Percentiles rank a stretch among this genome's conserved stretches.
Conservation (phyloP, 2,113 vertebrate genomes). For the Antennarius striatus region DNA sequence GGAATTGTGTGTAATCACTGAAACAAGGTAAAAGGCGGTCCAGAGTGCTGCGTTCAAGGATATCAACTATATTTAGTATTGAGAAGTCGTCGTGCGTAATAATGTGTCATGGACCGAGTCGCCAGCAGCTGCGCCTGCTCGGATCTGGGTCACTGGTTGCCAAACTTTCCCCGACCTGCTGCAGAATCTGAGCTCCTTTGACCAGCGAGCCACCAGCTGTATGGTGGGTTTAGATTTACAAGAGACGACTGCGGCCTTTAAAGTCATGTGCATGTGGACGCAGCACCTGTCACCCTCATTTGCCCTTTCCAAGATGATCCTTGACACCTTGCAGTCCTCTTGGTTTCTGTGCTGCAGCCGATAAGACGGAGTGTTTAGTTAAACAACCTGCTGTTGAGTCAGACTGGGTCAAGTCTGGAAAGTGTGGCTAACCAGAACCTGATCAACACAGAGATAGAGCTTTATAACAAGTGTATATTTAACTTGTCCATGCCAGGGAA, state of each 20-base stretch:
- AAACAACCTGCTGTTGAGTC: too few species aligned
- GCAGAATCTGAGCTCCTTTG: conserved; percentile 16
- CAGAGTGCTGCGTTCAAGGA: not conserved
- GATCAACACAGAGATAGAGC: too few species aligned
- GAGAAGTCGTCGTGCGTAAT: conserved; percentile 8
- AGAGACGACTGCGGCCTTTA: conserved; percentile 18
- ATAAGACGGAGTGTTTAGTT: not conserved
- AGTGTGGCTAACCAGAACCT: too few species aligned
- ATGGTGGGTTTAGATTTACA: conserved; percentile 51
- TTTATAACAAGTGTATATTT: too few species aligned
- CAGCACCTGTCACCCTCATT: conserved; percentile 61
- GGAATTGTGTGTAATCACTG: too few species aligned
- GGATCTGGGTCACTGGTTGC: conserved; percentile 15
- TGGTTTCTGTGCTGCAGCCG: too few species aligned
- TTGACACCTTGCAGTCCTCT: too few species aligned
- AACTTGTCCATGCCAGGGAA: too few species aligned
- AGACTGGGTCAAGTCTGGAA: too few species aligned
- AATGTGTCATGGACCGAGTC: not conserved
- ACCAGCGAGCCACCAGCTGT: conserved; percentile 30
- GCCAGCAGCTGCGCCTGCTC: conserved; percentile 20
- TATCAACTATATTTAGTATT: not conserved
- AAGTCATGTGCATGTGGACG: conserved; percentile 7
- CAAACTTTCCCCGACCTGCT: conserved; percentile 30
- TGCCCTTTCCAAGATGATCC: conserved; percentile 3
- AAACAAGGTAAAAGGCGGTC: not conserved